Evolutionary conservation across 2,888 invertebrate species (phyloP), one percentile per base, ranked within the genome.

Genomic region (Silvanus unidentatus): DNA sequence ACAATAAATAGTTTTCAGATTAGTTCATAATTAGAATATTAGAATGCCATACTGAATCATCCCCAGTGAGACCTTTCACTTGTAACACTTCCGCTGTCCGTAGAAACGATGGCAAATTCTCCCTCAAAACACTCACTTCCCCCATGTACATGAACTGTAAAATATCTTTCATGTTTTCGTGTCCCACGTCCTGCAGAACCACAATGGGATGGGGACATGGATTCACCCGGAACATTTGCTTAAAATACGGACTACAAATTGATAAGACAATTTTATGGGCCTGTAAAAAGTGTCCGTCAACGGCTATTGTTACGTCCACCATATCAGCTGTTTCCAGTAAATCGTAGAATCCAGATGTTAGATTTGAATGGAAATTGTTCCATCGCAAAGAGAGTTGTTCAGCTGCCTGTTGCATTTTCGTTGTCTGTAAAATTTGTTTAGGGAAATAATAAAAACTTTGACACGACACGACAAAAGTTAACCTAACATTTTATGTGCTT

Each of bases 181-280:
- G 81, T 3, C 79, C 76, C 27, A 85, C 81, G 73, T 84, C 84
- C 64, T 83, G 83, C 43, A 85, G 70, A 51, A 85, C 84, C 44
- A 85, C 83, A 55, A 84, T 84, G 1, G 85, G 84, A 72, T 84
- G 84, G 59, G 82, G 82, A 59, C 84, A 84, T 1, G 82, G 82
- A 60, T 83, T 84, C 58, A 75, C 75, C 74, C 84, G 84, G 68
- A 86, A 86, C 58, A 86, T 74, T 67, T 83, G 80, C 69, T 84
- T 84, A 71, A 87, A 87, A 68, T 85, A 86, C 16, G 86, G 84
- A 65, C 86, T 86, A 74, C 86, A 86, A 39, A 87, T 83, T 15
- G 86, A 86, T 39, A 87, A 75, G 57, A 87, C 84, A 53, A 87
- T 76, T 68, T 86, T 86, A 70, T 87, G 87, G 12, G 87, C 87